A percentile compares a stretch with the other conserved stretches of the same genome.
phyloP scores from a whole-genome alignment of 2,888 invertebrate genomes.

The Nomada fucata region DNA sequence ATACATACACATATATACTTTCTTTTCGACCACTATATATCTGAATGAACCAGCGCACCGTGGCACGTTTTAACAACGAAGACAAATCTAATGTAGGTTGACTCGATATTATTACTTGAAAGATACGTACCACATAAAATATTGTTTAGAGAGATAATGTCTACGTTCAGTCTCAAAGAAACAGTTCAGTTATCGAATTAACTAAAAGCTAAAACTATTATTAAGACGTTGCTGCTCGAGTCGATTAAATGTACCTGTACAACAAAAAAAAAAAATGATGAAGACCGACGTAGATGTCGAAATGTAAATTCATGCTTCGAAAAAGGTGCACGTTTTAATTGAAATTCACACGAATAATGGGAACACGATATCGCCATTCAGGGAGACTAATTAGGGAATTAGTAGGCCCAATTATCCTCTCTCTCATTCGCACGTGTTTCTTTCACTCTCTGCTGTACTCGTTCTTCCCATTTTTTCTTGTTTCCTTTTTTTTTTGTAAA shows the following conservation, averaged over 20 bases:
- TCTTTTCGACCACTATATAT: constrained; percentile 11
- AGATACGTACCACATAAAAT: constrained; percentile 1
- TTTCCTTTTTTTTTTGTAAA: not conserved
- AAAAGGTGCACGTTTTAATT: constrained; percentile 18
- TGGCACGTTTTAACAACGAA: not conserved
- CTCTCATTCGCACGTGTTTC: constrained; percentile 25
- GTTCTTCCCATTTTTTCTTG: not conserved
- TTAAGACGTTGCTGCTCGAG: constrained; percentile 21
- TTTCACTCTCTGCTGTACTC: constrained; percentile 1
- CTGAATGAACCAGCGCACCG: not conserved
- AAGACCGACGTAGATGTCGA: constrained; percentile 15
- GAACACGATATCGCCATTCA: not conserved
- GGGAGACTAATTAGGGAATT: constrained; percentile 7
- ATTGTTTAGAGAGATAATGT: constrained; percentile 31
- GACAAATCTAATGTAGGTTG: not conserved
- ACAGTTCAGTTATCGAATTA: constrained; percentile 41
- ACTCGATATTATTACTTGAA: constrained; percentile 11
- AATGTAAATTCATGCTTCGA: constrained; percentile 16
- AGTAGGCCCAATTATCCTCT: constrained; percentile 14
- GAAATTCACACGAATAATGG: constrained; percentile 12
- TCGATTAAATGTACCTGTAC: constrained; percentile 33
- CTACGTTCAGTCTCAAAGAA: constrained; percentile 59
- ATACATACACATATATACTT: constrained; percentile 40
- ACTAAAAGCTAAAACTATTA: constrained; percentile 51
- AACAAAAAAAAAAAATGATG: constrained; percentile 8